These are phyloP conservation scores for Trialeurodes vaporariorum DNA, from an alignment of 1,140 invertebrate genomes.

Conservation along the genomic window DNA sequence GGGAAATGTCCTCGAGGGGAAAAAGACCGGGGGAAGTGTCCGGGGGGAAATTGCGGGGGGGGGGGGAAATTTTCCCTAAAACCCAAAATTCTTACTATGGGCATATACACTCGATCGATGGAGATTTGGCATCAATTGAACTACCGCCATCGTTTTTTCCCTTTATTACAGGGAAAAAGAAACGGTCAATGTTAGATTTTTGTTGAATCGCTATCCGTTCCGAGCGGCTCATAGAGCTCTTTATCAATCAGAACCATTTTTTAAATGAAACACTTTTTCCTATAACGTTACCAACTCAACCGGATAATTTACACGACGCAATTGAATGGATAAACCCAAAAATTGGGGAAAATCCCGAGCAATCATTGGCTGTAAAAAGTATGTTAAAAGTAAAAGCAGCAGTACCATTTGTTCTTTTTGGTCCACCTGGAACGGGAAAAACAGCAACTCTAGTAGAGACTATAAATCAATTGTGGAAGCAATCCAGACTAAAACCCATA, in stretches of 20 bases:
- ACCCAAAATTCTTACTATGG: too few species aligned
- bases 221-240: neutral
- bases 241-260: neutral
- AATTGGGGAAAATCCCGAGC: neutral
- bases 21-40: too few species aligned
- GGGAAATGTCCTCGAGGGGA: too few species aligned
- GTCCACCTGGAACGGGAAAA: neutral
- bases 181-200: neutral
- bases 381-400: neutral
- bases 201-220: neutral
- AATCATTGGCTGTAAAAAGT: neutral
- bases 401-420: conserved; percentile 46
- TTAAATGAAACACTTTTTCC: neutral
- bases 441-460: neutral
- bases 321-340: neutral
- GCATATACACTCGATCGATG: too few species aligned
- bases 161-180: neutral
- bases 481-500: neutral
- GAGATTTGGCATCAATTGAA: too few species aligned
- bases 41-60: too few species aligned
- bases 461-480: neutral
- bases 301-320: neutral
- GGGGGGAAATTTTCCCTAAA: too few species aligned
- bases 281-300: neutral
- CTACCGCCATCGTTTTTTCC: too few species aligned